Percentiles rank a stretch among this genome's conserved stretches.
Conservation (phyloP, 2,797 vertebrate genomes). For the Squalus acanthias region DNA sequence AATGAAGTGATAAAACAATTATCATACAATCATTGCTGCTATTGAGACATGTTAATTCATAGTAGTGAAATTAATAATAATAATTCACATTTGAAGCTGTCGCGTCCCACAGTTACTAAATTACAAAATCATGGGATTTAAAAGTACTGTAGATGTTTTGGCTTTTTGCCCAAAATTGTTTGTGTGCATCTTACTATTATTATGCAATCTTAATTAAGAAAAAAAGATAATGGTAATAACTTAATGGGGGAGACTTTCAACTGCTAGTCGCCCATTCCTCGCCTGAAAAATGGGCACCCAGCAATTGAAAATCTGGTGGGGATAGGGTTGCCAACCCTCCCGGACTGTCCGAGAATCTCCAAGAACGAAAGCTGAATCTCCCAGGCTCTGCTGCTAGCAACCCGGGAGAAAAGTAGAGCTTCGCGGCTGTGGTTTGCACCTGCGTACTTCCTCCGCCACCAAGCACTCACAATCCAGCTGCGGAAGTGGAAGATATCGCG, state of each 20-base stretch:
- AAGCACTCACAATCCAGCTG: not conserved
- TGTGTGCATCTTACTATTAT: not conserved
- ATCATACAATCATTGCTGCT: conserved; percentile 9
- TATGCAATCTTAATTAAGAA: not conserved
- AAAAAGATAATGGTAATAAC: not conserved
- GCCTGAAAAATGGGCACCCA: not conserved
- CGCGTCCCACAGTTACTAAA: not conserved
- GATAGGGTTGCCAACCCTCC: not conserved
- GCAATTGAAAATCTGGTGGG: not conserved
- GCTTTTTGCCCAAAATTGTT: not conserved
- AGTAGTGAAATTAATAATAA: not conserved
- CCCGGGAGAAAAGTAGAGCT: not conserved
- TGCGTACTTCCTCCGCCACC: not conserved
- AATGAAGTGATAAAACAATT: conserved; percentile 24
- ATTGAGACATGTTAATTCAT: not conserved
- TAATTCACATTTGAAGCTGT: not conserved
- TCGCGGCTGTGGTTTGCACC: not conserved
- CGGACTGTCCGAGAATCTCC: not conserved
- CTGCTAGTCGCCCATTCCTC: not conserved
- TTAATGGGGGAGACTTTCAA: not conserved
- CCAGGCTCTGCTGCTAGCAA: too few relatives aligned
- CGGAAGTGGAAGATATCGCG: not conserved
- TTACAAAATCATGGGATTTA: conserved; percentile 26
- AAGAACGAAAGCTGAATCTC: not conserved
- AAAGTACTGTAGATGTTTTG: not conserved